Conservation (phyloP, 2,888 invertebrate genomes). For the Eristalis tenax region DNA sequence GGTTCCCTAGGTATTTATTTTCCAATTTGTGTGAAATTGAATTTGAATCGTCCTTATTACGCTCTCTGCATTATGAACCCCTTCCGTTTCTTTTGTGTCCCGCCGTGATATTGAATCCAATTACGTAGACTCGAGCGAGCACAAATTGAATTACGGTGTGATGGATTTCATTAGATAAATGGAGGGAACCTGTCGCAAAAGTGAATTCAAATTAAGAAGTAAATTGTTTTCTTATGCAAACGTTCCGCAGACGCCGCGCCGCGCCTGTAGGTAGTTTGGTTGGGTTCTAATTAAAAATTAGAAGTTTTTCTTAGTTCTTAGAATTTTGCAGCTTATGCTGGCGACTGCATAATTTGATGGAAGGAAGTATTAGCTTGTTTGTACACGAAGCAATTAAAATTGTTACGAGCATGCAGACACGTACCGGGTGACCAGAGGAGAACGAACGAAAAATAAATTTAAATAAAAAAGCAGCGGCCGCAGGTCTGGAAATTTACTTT, state of each 20-base stretch:
- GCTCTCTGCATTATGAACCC: not conserved
- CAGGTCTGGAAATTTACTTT: too few species aligned
- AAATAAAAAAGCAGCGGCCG: too few species aligned
- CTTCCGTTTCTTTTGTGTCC: not conserved
- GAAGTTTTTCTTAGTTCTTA: too few species aligned
- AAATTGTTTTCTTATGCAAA: not conserved
- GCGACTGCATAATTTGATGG: too few species aligned
- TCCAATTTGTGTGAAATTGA: conserved; percentile 12
- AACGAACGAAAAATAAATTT: too few species aligned
- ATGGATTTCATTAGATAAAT: not conserved
- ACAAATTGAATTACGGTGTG: conserved; percentile 1
- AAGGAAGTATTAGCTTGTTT: too few species aligned
- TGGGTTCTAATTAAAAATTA: not conserved
- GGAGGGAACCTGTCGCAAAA: not conserved
- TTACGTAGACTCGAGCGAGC: conserved; percentile 1
- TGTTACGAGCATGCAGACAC: too few species aligned
- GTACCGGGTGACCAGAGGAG: too few species aligned
- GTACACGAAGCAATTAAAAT: too few species aligned
- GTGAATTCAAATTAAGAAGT: not conserved
- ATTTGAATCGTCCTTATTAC: not conserved
- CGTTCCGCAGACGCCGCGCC: not conserved
- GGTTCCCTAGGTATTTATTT: not conserved
- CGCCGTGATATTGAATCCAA: not conserved
- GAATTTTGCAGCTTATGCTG: too few species aligned
- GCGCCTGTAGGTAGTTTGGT: not conserved